Evolutionary conservation across 2,888 invertebrate genomes (phyloP).

Genomic region (Frankliniella intonsa): DNA sequence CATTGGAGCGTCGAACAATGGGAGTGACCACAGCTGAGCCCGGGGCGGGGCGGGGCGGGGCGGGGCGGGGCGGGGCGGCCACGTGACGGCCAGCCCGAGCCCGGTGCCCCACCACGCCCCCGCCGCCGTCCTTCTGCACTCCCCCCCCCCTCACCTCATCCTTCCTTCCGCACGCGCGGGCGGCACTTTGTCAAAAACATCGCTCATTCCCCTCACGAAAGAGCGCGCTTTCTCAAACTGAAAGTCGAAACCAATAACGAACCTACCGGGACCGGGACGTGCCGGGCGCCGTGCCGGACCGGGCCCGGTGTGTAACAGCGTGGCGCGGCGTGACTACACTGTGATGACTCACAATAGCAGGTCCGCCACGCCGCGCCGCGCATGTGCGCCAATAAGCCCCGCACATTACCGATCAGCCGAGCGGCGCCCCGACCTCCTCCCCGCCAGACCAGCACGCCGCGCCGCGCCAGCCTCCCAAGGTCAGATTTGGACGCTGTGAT

Average conservation of each 20-base stretch:
- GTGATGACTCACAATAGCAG: background rate
- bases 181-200: background rate
- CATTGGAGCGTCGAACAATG: too few relatives aligned
- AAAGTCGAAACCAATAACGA: background rate
- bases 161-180: background rate
- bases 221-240: constrained; percentile 5
- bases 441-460: background rate
- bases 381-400: background rate
- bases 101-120: background rate
- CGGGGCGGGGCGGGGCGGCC: background rate
- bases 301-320: background rate
- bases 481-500: background rate
- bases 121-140: background rate
- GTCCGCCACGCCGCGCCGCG: background rate
- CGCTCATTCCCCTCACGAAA: background rate
- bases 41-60: background rate
- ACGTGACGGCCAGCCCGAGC: background rate
- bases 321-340: constrained; percentile 4
- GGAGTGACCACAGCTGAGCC: too few relatives aligned
- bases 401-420: background rate
- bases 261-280: background rate
- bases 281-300: background rate
- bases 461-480: background rate
- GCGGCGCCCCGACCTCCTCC: background rate
- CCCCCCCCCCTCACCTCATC: background rate